phyloP scores from a whole-genome alignment of 2,797 vertebrate species.

The Schizopygopsis pylzovi region DNA sequence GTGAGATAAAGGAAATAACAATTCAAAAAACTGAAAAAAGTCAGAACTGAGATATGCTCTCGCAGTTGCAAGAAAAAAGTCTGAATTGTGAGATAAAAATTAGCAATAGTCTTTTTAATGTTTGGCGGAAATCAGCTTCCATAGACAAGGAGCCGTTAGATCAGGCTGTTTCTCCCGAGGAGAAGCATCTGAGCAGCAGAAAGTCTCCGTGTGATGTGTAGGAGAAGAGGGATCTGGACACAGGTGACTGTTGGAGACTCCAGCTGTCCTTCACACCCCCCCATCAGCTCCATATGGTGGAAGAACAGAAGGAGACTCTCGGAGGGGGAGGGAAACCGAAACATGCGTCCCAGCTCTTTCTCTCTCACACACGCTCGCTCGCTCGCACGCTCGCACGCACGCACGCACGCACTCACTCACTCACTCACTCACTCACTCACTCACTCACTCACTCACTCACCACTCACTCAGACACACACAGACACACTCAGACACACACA shows the following conservation, averaged over 20 bases:
- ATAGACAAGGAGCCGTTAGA: background rate
- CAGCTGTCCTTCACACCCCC: conserved; percentile 96
- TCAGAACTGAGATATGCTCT: too few species aligned
- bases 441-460: too few species aligned
- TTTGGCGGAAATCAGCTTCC: background rate
- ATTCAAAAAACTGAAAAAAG: too few species aligned
- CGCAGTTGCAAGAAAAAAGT: background rate
- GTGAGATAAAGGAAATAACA: too few species aligned
- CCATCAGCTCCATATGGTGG: conserved; percentile 97
- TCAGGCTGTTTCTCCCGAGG: background rate
- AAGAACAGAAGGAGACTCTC: conserved; percentile 64
- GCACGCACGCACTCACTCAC: too few species aligned
- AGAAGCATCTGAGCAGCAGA: background rate
- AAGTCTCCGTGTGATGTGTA: background rate
- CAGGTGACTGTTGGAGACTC: conserved; percentile 98
- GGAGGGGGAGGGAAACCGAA: conserved; percentile 37
- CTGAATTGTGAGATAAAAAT: background rate
- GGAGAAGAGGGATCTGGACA: conserved; percentile 75
- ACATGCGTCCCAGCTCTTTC: conserved; percentile 9
- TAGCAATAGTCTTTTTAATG: background rate
- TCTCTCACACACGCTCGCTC: too few species aligned
- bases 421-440: too few species aligned
- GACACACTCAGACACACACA: too few species aligned
- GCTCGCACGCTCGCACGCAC: too few species aligned
- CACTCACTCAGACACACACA: too few species aligned